A percentile compares a stretch with the other conserved stretches of the same genome.
These are phyloP conservation scores for Atractosteus spatula DNA, from an alignment of 2,113 vertebrate species.

Conservation along the genomic window DNA sequence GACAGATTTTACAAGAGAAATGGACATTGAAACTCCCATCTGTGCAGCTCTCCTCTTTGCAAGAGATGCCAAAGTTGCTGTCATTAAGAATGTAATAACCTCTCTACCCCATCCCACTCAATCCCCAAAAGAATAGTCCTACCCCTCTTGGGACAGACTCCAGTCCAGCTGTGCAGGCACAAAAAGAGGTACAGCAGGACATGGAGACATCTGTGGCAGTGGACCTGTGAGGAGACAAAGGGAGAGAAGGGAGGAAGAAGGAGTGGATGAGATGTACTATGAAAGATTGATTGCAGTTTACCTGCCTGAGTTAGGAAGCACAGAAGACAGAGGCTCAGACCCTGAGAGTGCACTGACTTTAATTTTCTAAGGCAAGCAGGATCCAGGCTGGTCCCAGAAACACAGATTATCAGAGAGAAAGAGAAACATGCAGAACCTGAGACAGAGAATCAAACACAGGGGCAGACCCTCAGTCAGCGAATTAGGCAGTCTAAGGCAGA, in stretches of 20 bases:
- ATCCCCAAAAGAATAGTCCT: not conserved
- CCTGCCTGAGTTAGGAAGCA: too few species aligned
- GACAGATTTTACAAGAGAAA: not conserved
- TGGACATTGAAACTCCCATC: not conserved
- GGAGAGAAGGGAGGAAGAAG: not conserved
- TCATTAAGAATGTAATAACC: not conserved
- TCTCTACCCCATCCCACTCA: not conserved
- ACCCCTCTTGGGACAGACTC: not conserved
- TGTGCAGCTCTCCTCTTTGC: not conserved
- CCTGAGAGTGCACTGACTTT: too few species aligned
- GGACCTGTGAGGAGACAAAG: not conserved
- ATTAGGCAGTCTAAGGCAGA: too few species aligned
- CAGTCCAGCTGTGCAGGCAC: constrained; percentile 7
- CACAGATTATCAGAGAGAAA: too few species aligned
- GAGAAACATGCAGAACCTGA: too few species aligned
- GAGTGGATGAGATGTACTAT: not conserved
- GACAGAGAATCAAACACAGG: too few species aligned
- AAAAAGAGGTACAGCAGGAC: not conserved
- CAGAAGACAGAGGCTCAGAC: too few species aligned
- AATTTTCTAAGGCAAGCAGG: too few species aligned
- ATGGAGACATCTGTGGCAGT: constrained; percentile 2
- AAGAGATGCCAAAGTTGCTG: constrained; percentile 4
- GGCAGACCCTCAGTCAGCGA: too few species aligned
- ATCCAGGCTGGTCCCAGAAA: too few species aligned
- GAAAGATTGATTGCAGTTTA: too few species aligned